A percentile compares a stretch with the other conserved stretches of the same genome.
phyloP scores from a whole-genome alignment of 2,797 vertebrate species.

The Microctenopoma steveboyesi region DNA sequence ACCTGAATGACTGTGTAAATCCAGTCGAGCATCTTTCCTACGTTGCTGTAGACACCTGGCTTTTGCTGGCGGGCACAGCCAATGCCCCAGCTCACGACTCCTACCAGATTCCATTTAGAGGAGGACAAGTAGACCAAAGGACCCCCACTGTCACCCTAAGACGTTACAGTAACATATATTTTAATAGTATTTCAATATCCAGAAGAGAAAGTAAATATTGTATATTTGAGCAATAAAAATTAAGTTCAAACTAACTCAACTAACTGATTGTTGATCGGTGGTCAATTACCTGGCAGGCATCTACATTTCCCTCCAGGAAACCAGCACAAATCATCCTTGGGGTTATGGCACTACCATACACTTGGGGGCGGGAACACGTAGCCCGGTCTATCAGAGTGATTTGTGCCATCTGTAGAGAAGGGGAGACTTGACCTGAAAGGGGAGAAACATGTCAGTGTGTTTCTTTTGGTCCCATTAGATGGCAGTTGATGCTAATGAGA shows the following conservation, averaged over 20 bases:
- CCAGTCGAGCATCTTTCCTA: constrained; percentile 88
- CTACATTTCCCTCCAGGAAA: constrained; percentile 80
- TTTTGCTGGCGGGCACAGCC: constrained; percentile 86
- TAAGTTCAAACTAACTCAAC: too few relatives aligned
- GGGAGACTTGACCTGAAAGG: constrained; percentile 73
- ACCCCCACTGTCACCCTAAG: constrained; percentile 93
- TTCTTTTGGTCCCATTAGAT: not conserved
- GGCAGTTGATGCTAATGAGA: not conserved
- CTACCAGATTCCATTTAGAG: constrained; percentile 80
- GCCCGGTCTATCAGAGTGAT: constrained; percentile 79
- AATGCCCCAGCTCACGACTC: constrained; percentile 94
- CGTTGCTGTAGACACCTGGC: constrained; percentile 89
- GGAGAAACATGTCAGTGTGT: constrained; percentile 11
- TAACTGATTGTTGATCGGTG: not conserved
- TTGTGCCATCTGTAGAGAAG: constrained; percentile 84
- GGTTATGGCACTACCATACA: constrained; percentile 84
- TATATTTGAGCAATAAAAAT: not conserved
- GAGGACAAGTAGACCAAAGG: constrained; percentile 83
- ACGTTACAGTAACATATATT: constrained; percentile 3
- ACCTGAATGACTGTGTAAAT: constrained; percentile 86
- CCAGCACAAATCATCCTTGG: constrained; percentile 91
- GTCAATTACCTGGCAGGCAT: constrained; percentile 91
- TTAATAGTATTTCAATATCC: not conserved
- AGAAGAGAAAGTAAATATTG: not conserved
- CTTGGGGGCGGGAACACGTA: constrained; percentile 76